Evolutionary conservation across 23 tunicate genomes (phyloP), one percentile per base, ranked within the genome.

Genomic region (Oikopleura dioica): DNA sequence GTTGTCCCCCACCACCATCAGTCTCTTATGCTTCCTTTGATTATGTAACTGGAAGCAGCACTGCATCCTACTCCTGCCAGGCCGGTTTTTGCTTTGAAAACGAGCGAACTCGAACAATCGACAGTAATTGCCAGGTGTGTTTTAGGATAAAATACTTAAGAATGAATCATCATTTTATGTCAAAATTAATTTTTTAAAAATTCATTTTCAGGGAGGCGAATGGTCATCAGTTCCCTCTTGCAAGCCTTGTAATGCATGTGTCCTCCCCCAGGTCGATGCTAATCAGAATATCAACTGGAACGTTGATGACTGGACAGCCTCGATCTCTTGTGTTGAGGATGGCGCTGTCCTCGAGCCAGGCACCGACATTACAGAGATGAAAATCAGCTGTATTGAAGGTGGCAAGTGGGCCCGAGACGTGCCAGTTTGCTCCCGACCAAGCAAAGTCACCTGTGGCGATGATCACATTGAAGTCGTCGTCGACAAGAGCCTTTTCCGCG

Each of bases 61-160:
- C n/a, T n/a, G n/a, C n/a, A n/a, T n/a, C n/a, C n/a, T n/a, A n/a
- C n/a, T n/a, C 72, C 33, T 63, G 72, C 33, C 4, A 63, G 16
- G 72, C 72, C 30, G 72, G 33, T 63, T 63, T 63, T 63, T 63
- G 72, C 72, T 63, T 63, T 63, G 72, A 63, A 24, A 28, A 28
- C 33, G 72, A 63, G 26, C 29, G 72, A 63, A 63, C 72, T 5
- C 30, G 72, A 63, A 63, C 72, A 12, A 2, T 63, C 16, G 26
- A 23, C 29, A 63, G 72, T 28, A 63, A 23, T 24, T 63, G 72
- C 26, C 30, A 63, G 72, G 72, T 63, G 2, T 2, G 33, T 63
- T 63, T 63, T 44, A 9, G 21, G 55, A 44, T n/a, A n/a, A n/a
- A n/a, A n/a, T n/a, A n/a, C n/a, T n/a, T n/a, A n/a, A n/a, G n/a